Conservation (phyloP, 2,888 invertebrate genomes). For the Pyralis farinalis region DNA sequence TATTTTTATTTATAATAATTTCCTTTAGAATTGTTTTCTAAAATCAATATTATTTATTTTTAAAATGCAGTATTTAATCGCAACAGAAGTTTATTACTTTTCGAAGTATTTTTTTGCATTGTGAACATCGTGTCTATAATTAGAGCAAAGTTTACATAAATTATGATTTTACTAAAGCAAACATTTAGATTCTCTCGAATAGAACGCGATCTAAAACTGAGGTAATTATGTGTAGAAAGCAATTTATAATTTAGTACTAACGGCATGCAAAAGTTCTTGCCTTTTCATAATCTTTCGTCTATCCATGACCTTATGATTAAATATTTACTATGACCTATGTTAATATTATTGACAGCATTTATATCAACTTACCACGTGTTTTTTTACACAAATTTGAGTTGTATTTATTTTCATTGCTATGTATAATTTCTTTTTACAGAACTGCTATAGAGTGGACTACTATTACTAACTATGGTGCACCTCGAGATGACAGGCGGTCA, state of each 20-base stretch:
- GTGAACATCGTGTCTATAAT: slow-evolving; percentile 38
- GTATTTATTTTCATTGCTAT: background rate
- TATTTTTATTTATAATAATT: slow-evolving; percentile 56
- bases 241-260: background rate
- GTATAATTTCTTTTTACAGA: slow-evolving; percentile 44
- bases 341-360: slow-evolving; percentile 11
- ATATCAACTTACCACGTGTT: slow-evolving; percentile 3
- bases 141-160: slow-evolving; percentile 55
- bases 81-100: slow-evolving; percentile 32
- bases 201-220: slow-evolving; percentile 58
- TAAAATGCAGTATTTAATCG: slow-evolving; percentile 20
- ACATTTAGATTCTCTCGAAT: slow-evolving; percentile 59
- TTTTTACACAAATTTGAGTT: background rate
- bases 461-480: slow-evolving; percentile 63
- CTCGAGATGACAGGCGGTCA: slow-evolving; percentile 66
- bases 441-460: slow-evolving; percentile 36
- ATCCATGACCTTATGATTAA: background rate
- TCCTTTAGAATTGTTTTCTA: slow-evolving; percentile 38
- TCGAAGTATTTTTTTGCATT: slow-evolving; percentile 33
- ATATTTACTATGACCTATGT: slow-evolving; percentile 18
- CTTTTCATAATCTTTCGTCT: too few species aligned
- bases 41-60: slow-evolving; percentile 22
- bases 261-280: background rate
- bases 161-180: slow-evolving; percentile 73
- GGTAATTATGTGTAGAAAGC: slow-evolving; percentile 47